Evolutionary conservation across 2,888 invertebrate genomes (phyloP), one percentile per base, ranked within the genome.

Genomic region (Ectemnius continuus): DNA sequence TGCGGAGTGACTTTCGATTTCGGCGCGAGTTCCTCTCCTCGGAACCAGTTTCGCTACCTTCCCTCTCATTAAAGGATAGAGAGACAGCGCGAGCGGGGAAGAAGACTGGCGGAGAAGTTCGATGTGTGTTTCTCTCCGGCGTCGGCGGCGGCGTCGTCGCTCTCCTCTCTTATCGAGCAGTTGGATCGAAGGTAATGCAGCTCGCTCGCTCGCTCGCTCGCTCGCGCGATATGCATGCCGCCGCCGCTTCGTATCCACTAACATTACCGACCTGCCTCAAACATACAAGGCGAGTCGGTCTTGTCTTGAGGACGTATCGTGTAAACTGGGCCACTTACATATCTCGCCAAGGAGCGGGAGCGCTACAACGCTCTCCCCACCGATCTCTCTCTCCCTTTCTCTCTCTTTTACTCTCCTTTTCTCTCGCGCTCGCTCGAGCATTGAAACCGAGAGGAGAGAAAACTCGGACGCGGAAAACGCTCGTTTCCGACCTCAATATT

Each of bases 181-280:
- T 67, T 76, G 80, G 80, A 86, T 87, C 85, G 85, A 86, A 87
- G 86, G 81, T 84, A 85, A 87, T 85, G 84, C 87, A 83, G 83
- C 81, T 84, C 77, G 79, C 83, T 84, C 77, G 79, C 83, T 79
- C 79, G 75, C n/a, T n/a, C n/a, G 83, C 81, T 84, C 77, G 79
- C 83, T 84, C 77, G 79, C 83, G 80, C 79, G 75, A 78, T 73
- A 80, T 78, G 73, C 66, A 67, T 46, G 64, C 75, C 48, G 66
- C n/a, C n/a, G n/a, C n/a, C 69, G 23, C 23, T 75, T 75, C 75
- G 76, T 76, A 79, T 78, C 70, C 68, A 76, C 80, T 83, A 82
- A 81, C 84, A 81, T 85, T 85, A 81, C 88, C 88, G 88, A 88
- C 88, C 88, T 88, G 86, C 87, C 88, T 88, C 86, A 88, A 88